Conservation (phyloP, 2,888 invertebrate species). For the Drosophila recens region DNA sequence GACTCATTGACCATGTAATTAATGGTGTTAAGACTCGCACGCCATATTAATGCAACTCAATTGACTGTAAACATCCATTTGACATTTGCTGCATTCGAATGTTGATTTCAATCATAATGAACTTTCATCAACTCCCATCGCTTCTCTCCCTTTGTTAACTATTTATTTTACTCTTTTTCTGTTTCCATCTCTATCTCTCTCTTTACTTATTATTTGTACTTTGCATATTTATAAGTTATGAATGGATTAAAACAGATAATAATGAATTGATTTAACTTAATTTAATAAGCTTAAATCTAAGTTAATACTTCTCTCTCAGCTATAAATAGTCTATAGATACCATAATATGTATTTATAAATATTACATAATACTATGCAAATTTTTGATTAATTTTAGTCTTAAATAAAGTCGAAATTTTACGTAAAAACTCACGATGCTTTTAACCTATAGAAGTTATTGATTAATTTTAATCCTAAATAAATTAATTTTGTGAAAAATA, state of each 20-base stretch:
- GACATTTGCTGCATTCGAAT: slow-evolving; percentile 60
- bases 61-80: slow-evolving; percentile 70
- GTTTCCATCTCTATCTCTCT: neutral
- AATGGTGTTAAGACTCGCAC: slow-evolving; percentile 75
- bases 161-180: neutral
- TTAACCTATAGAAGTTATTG: neutral
- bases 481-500: too few species aligned
- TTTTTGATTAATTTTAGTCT: too few species aligned
- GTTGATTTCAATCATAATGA: slow-evolving; percentile 82
- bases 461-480: too few species aligned
- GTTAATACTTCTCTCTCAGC: too few species aligned
- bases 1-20: slow-evolving; percentile 77
- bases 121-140: slow-evolving; percentile 14
- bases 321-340: too few species aligned
- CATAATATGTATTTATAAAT: too few species aligned
- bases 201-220: slow-evolving; percentile 42
- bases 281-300: neutral
- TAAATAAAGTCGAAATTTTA: too few species aligned
- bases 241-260: neutral
- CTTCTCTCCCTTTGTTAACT: neutral
- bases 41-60: slow-evolving; percentile 70
- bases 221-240: slow-evolving; percentile 28
- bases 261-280: neutral
- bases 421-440: too few species aligned
- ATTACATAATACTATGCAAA: too few species aligned